A percentile compares a stretch with the other conserved stretches of the same genome.
Evolutionary conservation across 2,888 invertebrate species (phyloP).

Genomic region (Ornithoptera priamus): DNA sequence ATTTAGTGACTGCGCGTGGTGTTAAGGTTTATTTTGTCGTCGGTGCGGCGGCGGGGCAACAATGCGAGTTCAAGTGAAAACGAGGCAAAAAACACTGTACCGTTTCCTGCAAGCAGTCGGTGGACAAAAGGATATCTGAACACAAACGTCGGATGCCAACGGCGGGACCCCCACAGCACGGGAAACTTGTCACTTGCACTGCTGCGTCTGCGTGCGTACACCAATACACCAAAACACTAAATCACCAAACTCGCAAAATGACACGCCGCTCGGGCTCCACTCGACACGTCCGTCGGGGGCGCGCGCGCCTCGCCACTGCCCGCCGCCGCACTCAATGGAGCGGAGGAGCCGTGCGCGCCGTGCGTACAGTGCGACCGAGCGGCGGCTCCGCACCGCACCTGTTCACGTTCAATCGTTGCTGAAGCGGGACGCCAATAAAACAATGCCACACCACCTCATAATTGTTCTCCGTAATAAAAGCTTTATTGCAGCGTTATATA

Average conservation of each 20-base stretch:
- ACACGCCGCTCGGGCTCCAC: constrained; percentile 30
- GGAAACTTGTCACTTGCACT: constrained; percentile 31
- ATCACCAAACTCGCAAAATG: constrained; percentile 40
- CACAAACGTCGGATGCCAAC: constrained; percentile 44
- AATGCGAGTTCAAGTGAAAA: constrained; percentile 27
- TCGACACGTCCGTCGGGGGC: constrained; percentile 46
- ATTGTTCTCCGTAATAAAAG: no score
- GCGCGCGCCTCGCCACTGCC: constrained; percentile 58
- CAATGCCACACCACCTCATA: no score
- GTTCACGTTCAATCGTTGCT: no score
- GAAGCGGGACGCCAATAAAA: no score
- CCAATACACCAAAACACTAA: constrained; percentile 35
- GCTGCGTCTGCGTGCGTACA: constrained; percentile 37
- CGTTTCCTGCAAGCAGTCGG: constrained; percentile 39
- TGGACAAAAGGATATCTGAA: constrained; percentile 53
- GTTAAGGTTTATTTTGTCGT: constrained; percentile 11
- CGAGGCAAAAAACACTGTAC: constrained; percentile 43
- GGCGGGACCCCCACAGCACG: constrained; percentile 32
- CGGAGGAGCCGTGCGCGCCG: constrained; percentile 66
- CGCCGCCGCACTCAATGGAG: constrained; percentile 45
- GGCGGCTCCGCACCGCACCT: no score
- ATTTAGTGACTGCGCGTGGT: no score
- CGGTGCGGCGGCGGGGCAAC: constrained; percentile 19
- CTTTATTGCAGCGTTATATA: no score
- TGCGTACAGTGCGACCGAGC: constrained; percentile 64